phyloP scores from a whole-genome alignment of 37 sponge, comb jelly and placozoan species.

The Spongilla lacustris region DNA sequence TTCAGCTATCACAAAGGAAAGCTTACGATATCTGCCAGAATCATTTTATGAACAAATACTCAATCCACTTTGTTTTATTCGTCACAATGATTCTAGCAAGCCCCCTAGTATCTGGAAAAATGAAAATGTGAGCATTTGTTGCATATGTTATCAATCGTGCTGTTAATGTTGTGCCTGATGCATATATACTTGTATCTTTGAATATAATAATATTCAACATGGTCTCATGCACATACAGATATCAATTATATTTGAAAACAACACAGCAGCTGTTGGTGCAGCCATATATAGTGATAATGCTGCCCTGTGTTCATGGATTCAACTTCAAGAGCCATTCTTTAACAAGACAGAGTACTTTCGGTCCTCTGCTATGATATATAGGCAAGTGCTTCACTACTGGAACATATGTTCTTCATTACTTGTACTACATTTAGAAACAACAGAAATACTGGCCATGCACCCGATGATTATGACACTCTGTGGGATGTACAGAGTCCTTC shows the following conservation, averaged over 20 bases:
- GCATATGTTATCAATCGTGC: too few species aligned
- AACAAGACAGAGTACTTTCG: neutral
- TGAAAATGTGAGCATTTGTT: neutral
- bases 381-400: neutral
- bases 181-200: too few species aligned
- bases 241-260: neutral
- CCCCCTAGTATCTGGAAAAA: neutral
- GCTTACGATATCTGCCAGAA: neutral
- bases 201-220: too few species aligned
- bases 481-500: neutral
- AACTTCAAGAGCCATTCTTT: neutral
- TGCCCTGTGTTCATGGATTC: neutral
- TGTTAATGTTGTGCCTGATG: too few species aligned
- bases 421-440: neutral
- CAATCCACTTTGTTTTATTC: neutral
- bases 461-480: neutral
- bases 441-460: neutral
- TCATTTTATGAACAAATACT: neutral
- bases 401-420: neutral
- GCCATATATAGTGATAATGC: neutral
- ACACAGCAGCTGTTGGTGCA: neutral
- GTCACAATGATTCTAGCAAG: neutral
- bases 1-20: neutral
- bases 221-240: too few species aligned
- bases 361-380: neutral